Evolutionary conservation across 1,140 invertebrate genomes (phyloP), one percentile per base, ranked within the genome.

Genomic region (Micrasema minimum): DNA sequence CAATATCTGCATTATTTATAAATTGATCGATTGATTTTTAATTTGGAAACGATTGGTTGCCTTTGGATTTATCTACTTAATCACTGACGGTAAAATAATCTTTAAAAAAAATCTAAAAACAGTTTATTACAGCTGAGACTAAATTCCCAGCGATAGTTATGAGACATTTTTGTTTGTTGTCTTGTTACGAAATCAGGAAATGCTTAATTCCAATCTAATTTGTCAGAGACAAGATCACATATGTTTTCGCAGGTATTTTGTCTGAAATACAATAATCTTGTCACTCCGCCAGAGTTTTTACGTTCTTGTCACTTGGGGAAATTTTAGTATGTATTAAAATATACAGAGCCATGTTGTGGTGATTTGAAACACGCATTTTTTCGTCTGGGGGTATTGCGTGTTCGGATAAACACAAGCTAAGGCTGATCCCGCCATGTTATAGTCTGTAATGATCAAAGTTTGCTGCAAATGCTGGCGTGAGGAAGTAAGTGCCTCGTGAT

Each of bases 381-480:
- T 20, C 48, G 10, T 14, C 20, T 22, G 14, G 14, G 35, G 9
- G 9, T 3, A 14, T 38, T 41, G 55, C 37, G 55, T 41, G 35
- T 18, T 38, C 55, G n/a, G 55, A 35, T 18, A 55, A 59, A 38
- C 18, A 51, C 35, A 38, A 22, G 12, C 55, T n/a, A 38, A 41
- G 16, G 55, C 22, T 41, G 37, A 16, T 22, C 35, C 14, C 18
- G 23, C 18, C 37, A 41, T 38, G 38, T 59, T 20, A 59, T 53
- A 16, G 55, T 38, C 55, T 59, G 55, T 59, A 59, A 59, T 59
- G 55, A 41, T 59, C 55, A 59, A 59, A 59, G 55, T 59, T 59
- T 7, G 26, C 26, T 31, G 16, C 20, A 41, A 59, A 20, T 59
- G 55, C 20, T 59, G 55, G 55, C 55, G 55, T 16, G 55, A 38